Base-by-base conservation (phyloP, 2,113 vertebrate species). In the Zosterops borbonicus region DNA sequence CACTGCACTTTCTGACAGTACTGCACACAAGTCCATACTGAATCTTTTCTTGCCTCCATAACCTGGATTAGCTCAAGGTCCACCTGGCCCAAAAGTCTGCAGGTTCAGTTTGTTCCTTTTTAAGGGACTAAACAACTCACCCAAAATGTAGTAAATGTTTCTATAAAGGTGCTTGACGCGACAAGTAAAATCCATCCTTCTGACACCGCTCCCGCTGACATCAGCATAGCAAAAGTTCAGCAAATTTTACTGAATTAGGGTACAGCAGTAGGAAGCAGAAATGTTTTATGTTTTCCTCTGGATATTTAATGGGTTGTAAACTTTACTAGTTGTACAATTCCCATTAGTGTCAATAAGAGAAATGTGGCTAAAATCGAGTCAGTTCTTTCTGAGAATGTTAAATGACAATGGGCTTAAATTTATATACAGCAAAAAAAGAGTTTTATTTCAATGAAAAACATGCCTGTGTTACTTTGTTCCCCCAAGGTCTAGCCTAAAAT, bases 11-110 rank as follows among this genome's bases (percentile, higher is more conserved):
- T 67, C 52, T 5, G 4, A 14, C n/a, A 27, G 14, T 1, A 8
- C 5, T 5, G 14, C 3, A 0, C 10, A 14, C 14, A 2, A 2
- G 5, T 2, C 4, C 1, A 6, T 31, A 11, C 7, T 47, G 33
- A 71, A 74, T 24, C 2, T 41, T 17, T 46, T 46, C 49, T 42
- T 9, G 15, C 11, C 28, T 55, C 59, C 11, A 2, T 29, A 25
- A 21, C 3, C 15, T 55, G 63, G 6, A 5, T 27, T 75, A 58
- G 21, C 3, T 47, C 39, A 29, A 14, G 12, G 18, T 46, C 22
- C 17, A 35, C 33, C 25, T 29, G 19, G 4, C 2, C 19, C 47
- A 56, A 64, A 91, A 52, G 2, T 22, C 31, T 73, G 13, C 1
- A 5, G 17, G 2, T 28, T n/a, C 23, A 8, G 23, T 55, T 63